Evolutionary conservation across 2,113 vertebrate species (phyloP).

Genomic region (Nothocercus nigrocapillus): DNA sequence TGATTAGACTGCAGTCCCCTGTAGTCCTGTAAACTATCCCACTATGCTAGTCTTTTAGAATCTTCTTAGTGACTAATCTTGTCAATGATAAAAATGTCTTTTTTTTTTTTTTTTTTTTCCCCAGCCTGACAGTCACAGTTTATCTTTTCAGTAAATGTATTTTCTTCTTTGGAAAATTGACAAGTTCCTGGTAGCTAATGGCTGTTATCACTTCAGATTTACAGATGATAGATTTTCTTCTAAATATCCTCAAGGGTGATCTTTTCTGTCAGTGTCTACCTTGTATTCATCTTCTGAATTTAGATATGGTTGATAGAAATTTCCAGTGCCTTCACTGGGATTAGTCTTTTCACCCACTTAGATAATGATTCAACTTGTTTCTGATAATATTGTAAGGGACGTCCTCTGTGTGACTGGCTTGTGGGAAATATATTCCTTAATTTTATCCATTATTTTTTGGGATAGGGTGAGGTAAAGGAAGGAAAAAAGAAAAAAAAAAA

Average conservation of each 20-base stretch:
- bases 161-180: slow-evolving; percentile 71
- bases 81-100: slow-evolving; percentile 26
- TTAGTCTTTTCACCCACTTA: background rate
- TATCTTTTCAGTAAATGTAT: slow-evolving; percentile 66
- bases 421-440: background rate
- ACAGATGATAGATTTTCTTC: slow-evolving; percentile 71
- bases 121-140: slow-evolving; percentile 60
- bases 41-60: background rate
- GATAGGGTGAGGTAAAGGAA: background rate
- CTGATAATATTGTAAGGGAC: background rate
- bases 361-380: background rate
- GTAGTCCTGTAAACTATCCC: background rate
- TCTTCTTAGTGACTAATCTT: slow-evolving; percentile 48
- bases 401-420: background rate
- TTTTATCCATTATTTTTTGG: background rate
- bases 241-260: slow-evolving; percentile 66
- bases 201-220: slow-evolving; percentile 68
- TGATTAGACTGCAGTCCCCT: background rate
- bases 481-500: background rate
- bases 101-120: background rate
- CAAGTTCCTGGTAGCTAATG: slow-evolving; percentile 63
- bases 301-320: slow-evolving; percentile 35
- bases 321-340: background rate
- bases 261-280: slow-evolving; percentile 51
- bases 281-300: slow-evolving; percentile 51